A percentile compares a stretch with the other conserved stretches of the same genome.
These are phyloP conservation scores for Pleuronectes platessa DNA, from an alignment of 2,113 vertebrate genomes.

Conservation along the genomic window DNA sequence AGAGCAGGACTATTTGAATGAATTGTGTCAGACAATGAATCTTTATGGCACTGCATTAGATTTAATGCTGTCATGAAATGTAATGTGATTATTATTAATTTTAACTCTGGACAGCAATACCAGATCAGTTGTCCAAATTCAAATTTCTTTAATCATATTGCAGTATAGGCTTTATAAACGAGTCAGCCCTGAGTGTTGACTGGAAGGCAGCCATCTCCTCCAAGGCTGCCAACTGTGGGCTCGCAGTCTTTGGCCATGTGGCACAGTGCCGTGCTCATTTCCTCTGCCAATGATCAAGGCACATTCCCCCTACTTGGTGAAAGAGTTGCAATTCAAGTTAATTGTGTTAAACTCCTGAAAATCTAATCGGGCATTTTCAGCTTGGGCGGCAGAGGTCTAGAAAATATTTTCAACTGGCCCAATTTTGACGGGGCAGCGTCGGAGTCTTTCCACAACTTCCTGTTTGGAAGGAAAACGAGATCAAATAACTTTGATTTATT, in stretches of 20 bases:
- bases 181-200: constrained; percentile 55
- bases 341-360: constrained; percentile 59
- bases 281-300: constrained; percentile 72
- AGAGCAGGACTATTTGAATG: constrained; percentile 24
- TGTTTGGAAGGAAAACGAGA: constrained; percentile 14
- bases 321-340: constrained; percentile 70
- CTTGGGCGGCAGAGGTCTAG: constrained; percentile 51
- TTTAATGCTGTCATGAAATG: constrained; percentile 19
- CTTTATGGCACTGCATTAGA: constrained; percentile 32
- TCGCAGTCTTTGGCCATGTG: constrained; percentile 77
- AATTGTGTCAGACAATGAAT: constrained; percentile 40
- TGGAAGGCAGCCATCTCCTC: constrained; percentile 72
- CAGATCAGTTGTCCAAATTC: constrained; percentile 39
- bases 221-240: constrained; percentile 69
- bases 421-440: constrained; percentile 39
- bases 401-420: constrained; percentile 40
- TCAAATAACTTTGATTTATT: constrained; percentile 31
- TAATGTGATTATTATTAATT: constrained; percentile 37
- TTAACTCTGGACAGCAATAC: constrained; percentile 29
- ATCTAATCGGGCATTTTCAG: constrained; percentile 63
- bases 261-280: constrained; percentile 69
- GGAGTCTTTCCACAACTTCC: constrained; percentile 32
- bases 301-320: constrained; percentile 65
- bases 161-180: constrained; percentile 35
- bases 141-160: constrained; percentile 50